These are phyloP conservation scores for Galago senegalensis DNA, from an alignment of 2,797 vertebrate species.

Conservation along the genomic window DNA sequence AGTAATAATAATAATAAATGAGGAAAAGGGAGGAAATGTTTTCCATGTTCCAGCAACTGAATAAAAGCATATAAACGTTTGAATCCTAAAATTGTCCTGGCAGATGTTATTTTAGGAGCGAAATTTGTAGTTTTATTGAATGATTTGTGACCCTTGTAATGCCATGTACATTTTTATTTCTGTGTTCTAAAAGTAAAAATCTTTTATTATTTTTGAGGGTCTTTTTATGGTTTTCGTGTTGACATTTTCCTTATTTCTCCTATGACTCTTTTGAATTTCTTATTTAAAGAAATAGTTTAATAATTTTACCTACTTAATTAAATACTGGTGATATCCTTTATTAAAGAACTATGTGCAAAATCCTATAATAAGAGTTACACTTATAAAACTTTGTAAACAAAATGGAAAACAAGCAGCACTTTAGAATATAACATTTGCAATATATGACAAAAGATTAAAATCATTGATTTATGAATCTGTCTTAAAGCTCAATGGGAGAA, in stretches of 20 bases:
- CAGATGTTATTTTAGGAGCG: background rate
- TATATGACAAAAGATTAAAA: background rate
- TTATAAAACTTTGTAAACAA: background rate
- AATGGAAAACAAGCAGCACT: background rate
- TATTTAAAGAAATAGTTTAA: slow-evolving; percentile 13
- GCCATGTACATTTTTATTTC: background rate
- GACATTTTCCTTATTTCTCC: background rate
- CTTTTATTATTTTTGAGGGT: background rate
- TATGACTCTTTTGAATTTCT: background rate
- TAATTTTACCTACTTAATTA: background rate
- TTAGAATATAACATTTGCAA: background rate
- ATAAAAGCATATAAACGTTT: background rate
- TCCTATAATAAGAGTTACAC: background rate
- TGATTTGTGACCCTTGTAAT: background rate
- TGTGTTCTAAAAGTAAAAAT: background rate
- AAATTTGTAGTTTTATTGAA: background rate
- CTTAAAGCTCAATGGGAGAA: background rate
- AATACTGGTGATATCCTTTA: background rate
- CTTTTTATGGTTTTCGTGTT: background rate
- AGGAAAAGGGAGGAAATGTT: background rate
- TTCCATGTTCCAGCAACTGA: background rate
- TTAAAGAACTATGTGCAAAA: background rate
- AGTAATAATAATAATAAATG: background rate
- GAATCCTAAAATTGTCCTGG: background rate
- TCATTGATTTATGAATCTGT: background rate